Evolutionary conservation across 2,888 invertebrate species (phyloP).

Genomic region (Diadegma fenestrale): DNA sequence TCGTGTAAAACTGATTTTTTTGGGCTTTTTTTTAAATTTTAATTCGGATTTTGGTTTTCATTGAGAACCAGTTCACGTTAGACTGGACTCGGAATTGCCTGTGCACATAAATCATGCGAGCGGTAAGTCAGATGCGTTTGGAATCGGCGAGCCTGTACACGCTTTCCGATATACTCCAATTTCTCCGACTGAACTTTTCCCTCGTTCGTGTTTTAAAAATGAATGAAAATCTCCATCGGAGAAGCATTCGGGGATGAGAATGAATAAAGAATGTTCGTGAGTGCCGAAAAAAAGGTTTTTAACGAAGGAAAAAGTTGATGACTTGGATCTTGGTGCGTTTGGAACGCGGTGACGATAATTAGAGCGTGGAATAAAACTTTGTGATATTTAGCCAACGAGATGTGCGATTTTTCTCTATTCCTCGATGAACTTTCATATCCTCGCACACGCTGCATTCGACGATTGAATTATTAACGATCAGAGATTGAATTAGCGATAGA

Average conservation of each 20-base stretch:
- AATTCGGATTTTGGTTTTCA: neutral
- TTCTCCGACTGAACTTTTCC: constrained; percentile 54
- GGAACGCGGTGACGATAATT: constrained; percentile 42
- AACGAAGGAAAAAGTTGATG: constrained; percentile 60
- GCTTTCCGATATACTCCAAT: constrained; percentile 64
- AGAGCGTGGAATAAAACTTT: constrained; percentile 42
- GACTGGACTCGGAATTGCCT: constrained; percentile 11
- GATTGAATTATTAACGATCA: neutral
- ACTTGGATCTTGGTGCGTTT: constrained; percentile 58
- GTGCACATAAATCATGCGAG: constrained; percentile 17
- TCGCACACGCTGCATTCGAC: neutral
- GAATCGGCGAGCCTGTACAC: constrained; percentile 2
- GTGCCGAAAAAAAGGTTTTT: neutral
- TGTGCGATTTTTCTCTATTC: constrained; percentile 19
- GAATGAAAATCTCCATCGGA: neutral
- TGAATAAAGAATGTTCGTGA: neutral
- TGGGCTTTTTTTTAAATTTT: too few species aligned
- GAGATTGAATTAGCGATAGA: neutral
- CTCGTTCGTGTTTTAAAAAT: constrained; percentile 19
- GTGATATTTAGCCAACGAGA: constrained; percentile 16
- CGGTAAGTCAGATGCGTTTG: constrained; percentile 20
- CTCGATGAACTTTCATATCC: constrained; percentile 10
- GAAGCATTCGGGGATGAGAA: neutral
- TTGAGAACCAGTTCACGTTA: neutral
- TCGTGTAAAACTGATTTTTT: neutral